Conservation (phyloP, 35 echinoderm and acorn worm species). For the Chiridota heheva region DNA sequence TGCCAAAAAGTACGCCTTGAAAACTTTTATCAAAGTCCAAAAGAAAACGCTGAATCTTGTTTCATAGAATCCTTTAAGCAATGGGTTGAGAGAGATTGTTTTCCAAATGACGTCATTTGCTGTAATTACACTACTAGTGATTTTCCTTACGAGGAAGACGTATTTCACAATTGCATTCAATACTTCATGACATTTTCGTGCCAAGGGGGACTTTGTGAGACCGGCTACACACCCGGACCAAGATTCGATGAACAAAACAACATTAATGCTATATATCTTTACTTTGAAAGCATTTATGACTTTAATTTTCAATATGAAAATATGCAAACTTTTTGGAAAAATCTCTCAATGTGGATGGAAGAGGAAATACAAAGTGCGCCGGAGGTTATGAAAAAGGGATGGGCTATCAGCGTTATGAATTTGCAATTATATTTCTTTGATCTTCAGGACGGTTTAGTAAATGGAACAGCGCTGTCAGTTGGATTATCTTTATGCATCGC, state of each 20-base stretch:
- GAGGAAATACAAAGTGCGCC: constrained; percentile 13
- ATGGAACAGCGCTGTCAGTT: constrained; percentile 18
- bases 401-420: neutral
- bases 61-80: constrained; percentile 50
- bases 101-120: neutral
- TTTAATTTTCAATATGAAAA: neutral
- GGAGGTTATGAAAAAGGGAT: constrained; percentile 3
- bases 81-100: constrained; percentile 1
- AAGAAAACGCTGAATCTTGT: constrained; percentile 4
- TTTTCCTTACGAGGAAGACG: neutral
- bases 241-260: neutral
- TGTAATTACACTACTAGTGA: neutral
- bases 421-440: constrained; percentile 2
- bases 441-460: neutral
- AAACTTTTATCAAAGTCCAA: constrained; percentile 32
- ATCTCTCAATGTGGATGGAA: neutral
- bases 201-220: neutral
- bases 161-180: constrained; percentile 14
- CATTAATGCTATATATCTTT: neutral
- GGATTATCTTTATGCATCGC: constrained; percentile 21
- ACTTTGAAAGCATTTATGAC: constrained; percentile 5
- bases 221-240: neutral
- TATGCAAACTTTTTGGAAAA: constrained; percentile 9
- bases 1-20: constrained; percentile 53
- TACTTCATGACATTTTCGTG: neutral